Conservation (phyloP, 2,888 invertebrate species). For the Gisinianus flammeolus region DNA sequence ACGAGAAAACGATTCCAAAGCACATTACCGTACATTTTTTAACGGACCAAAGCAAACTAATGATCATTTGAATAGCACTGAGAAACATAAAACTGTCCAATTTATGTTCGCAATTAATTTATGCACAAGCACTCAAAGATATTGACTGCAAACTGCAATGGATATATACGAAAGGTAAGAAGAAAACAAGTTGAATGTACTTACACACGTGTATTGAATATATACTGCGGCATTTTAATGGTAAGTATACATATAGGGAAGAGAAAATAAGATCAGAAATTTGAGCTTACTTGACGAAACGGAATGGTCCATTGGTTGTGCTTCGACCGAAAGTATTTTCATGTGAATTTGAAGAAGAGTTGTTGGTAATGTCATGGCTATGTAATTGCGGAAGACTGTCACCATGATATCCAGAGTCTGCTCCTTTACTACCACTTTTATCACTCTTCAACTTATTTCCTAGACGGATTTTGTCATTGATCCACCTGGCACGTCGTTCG, state of each 20-base stretch:
- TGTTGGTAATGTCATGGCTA: neutral
- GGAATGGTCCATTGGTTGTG: neutral
- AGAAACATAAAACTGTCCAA: too few relatives aligned
- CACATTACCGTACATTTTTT: too few relatives aligned
- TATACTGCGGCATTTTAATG: too few relatives aligned
- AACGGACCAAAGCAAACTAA: too few relatives aligned
- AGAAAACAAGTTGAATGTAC: too few relatives aligned
- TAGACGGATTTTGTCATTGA: slow-evolving; percentile 37
- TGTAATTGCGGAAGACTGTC: slow-evolving; percentile 14
- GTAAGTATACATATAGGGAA: neutral
- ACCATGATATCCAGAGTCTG: slow-evolving; percentile 14
- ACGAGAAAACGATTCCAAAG: too few relatives aligned
- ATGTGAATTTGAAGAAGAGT: neutral
- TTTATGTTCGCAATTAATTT: neutral
- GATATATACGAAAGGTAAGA: neutral
- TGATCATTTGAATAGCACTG: too few relatives aligned
- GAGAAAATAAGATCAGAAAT: neutral
- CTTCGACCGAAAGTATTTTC: neutral
- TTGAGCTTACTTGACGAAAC: neutral
- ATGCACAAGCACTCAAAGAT: neutral
- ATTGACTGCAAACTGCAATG: neutral
- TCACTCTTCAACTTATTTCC: neutral
- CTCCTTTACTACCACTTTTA: neutral
- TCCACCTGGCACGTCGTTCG: slow-evolving; percentile 37
- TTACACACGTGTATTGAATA: too few relatives aligned